Base-by-base conservation (phyloP, 2,888 invertebrate genomes). In the Clanis bilineata region DNA sequence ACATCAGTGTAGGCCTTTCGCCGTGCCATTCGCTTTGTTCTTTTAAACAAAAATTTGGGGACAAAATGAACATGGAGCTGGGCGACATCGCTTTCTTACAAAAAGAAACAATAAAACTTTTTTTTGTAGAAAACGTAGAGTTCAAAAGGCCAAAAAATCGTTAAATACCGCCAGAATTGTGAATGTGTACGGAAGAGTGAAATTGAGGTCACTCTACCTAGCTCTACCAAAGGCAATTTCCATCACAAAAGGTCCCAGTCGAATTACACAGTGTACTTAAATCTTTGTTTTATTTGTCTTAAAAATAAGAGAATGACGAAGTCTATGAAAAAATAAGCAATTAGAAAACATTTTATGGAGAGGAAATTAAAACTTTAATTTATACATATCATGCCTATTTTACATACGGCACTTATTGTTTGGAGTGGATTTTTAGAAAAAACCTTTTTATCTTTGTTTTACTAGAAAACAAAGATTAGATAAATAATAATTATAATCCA, bases 91-190 rank as follows among this genome's bases (percentile, higher is more conserved):
- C n/a, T n/a, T n/a, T n/a, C n/a, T n/a, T n/a, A 36, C 36, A 23
- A n/a, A 45, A 25, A 23, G 44, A 22, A 7, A 10, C 10, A 44
- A 10, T 44, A 9, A 43, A 1, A 22, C 10, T 22, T 10, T 44
- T 22, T 15, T 12, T 12, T 22, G 3, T n/a, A 18, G 25, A 47
- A 2, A 47, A n/a, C 2, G 5, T 15, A 25, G 3, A 10, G 51
- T 51, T 28, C 28, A 77, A 65, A 66, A 62, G 71, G 58, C 68
- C 64, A 62, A 61, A 72, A 68, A 68, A 74, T 73, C 60, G 67
- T 56, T 66, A 65, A 69, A 66, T 67, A 66, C 65, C 57, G 60
- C 51, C 32, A 18, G 51, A 18, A 51, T 51, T 51, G 51, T 51
- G 32, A 51, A 32, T 51, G 65, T 64, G 67, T 64, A 60, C 51